Base-by-base conservation (phyloP, 2,797 vertebrate species). In the Epinephelus coioides region DNA sequence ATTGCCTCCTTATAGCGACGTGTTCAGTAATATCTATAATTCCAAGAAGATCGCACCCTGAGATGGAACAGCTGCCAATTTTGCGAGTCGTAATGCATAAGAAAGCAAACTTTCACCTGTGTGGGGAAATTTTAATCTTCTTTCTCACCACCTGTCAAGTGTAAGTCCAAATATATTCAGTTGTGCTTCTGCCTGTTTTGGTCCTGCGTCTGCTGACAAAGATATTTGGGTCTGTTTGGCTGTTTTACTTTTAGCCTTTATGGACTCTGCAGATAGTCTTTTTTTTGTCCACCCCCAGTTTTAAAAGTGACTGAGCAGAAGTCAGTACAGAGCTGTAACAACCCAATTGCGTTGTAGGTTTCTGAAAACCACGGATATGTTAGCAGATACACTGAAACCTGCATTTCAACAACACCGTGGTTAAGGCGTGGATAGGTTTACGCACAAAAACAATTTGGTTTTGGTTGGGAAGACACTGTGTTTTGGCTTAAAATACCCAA, bases 11-110 rank as follows among this genome's bases (percentile, higher is more conserved):
- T 47, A 61, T 47, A 57, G 60, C 10, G 3, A 72, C 69, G 82
- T 63, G 65, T 67, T 76, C 70, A 67, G 73, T 76, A 60, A 81
- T 71, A 79, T 76, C 73, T 72, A 47, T 57, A 68, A 73, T 79
- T 63, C 49, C 78, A 73, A 67, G 69, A 81, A 83, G 61, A 70
- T 63, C 63, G 83, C 79, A 71, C 66, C 25, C 46, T 13, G 67
- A 75, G 68, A 81, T 77, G 68, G 81, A 84, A 78, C 63, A n/a
- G 57, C 59, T 69, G 73, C 50, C 67, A 74, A 30, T 79, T 82
- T 78, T 74, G 53, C 30, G 69, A 82, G 76, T 79, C 17, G 34
- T 51, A 61, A 83, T 59, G 49, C 62, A 56, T 56, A 55, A 60
- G 5, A 72, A 77, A 67, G 27, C 44, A 78, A 83, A 89, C 62